Base-by-base conservation (phyloP, 2,797 vertebrate species). In the Sebastes matsubarae region DNA sequence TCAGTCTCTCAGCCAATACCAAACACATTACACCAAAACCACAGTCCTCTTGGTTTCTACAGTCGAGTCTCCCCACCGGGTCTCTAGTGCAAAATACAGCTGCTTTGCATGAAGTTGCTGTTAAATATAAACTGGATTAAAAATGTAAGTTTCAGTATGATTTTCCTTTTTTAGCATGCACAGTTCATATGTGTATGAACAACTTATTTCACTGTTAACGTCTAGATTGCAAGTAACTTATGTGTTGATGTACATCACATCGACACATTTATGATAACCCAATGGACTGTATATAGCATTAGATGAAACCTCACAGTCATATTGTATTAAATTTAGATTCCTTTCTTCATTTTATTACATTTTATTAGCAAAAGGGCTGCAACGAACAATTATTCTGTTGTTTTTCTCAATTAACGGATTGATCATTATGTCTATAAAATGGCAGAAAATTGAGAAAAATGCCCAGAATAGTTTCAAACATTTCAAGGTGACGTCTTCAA, bases 1-100 rank as follows among this genome's bases (percentile, higher is more conserved):
- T 72, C 57, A 72, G 76, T 73, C 77, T 86, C 76, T 55, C 69
- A 66, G 79, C 82, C 69, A 29, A 60, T 74, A 81, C 65, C 77
- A 66, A 65, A 69, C 76, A 72, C 76, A 68, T 84, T 81, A 81
- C 69, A 79, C 29, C 54, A 72, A 76, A 76, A 46, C 64, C 68
- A 72, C 30, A 83, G 75, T 71, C 34, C 58, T 68, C 57, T 14
- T 30, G 77, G 69, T 82, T 80, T 83, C 67, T 68, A 30, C 80
- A 63, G 2, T 52, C 4, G 60, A 66, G 30, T 64, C 58, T 79
- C 50, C 58, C 58, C 50, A 65, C 38, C 46, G 7, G 42, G 38
- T 63, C 42, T 68, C 13, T 16, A 2, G 18, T 4, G 8, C 11
- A 36, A 67, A 68, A 61, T 6, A 22, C 52, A 20, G 8, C 60